phyloP scores from a whole-genome alignment of 2,797 vertebrate species.

The Enoplosus armatus region DNA sequence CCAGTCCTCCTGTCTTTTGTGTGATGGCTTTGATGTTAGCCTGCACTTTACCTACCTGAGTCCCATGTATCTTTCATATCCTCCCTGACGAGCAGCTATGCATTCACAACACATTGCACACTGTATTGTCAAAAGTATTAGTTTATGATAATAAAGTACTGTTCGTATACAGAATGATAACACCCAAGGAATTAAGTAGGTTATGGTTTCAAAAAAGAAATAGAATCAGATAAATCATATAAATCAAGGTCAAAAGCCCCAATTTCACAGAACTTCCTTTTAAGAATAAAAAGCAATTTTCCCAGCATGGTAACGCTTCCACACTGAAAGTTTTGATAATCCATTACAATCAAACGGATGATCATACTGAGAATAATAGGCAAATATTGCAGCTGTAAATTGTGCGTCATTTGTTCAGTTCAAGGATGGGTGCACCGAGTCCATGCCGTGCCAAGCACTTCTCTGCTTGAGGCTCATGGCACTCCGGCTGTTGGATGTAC shows the following conservation, averaged over 20 bases:
- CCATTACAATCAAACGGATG: conserved; percentile 34
- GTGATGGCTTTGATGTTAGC: conserved; percentile 81
- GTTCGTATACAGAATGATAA: background rate
- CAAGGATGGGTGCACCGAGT: conserved; percentile 24
- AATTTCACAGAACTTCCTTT: conserved; percentile 32
- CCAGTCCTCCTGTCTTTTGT: conserved; percentile 75
- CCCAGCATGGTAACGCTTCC: conserved; percentile 2
- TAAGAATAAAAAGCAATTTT: conserved; percentile 32
- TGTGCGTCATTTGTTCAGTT: conserved; percentile 47
- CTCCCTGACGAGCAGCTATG: conserved; percentile 58
- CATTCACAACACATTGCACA: conserved; percentile 35
- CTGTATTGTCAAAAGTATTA: conserved; percentile 27
- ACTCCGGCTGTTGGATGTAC: conserved; percentile 29
- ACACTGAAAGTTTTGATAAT: conserved; percentile 31
- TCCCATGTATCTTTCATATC: conserved; percentile 81
- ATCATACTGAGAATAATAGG: conserved; percentile 36
- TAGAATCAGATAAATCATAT: background rate
- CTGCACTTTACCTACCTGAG: conserved; percentile 76
- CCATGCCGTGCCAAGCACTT: background rate
- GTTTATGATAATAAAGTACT: conserved; percentile 33
- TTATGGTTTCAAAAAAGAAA: conserved; percentile 3
- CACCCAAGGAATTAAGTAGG: conserved; percentile 13
- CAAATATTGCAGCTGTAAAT: conserved; percentile 42
- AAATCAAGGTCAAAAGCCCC: conserved; percentile 30
- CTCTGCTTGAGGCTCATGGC: conserved; percentile 22